Evolutionary conservation across 1,140 invertebrate species (phyloP).

Genomic region (Heliconius melpomene): DNA sequence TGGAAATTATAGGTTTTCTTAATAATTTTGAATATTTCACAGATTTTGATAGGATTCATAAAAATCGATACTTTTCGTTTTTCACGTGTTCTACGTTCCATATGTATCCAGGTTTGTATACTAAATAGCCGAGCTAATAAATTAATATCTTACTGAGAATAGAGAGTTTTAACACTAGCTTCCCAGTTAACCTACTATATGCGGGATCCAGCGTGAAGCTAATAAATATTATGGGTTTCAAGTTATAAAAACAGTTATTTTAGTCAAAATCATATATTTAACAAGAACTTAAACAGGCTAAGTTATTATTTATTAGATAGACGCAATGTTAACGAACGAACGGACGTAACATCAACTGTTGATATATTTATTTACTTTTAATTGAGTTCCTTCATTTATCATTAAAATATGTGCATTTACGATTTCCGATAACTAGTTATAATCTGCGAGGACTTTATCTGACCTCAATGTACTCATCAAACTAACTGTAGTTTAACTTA

Average conservation of each 20-base stretch:
- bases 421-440: neutral
- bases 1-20: too few species aligned
- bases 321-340: neutral
- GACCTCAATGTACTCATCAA: neutral
- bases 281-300: neutral
- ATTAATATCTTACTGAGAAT: neutral
- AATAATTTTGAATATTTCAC: too few species aligned
- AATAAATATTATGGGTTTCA: too few species aligned
- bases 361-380: slow-evolving; percentile 4
- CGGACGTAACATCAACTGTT: neutral
- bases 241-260: too few species aligned
- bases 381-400: neutral
- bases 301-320: neutral
- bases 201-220: too few species aligned
- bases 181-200: too few species aligned
- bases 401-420: slow-evolving; percentile 13
- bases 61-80: too few species aligned
- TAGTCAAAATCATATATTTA: neutral
- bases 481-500: neutral
- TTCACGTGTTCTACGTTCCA: too few species aligned
- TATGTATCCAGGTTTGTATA: neutral
- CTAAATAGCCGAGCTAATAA: neutral
- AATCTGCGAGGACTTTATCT: neutral
- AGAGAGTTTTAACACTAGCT: too few species aligned
- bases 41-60: too few species aligned